Evolutionary conservation across 1,140 invertebrate species (phyloP).

Genomic region (Coelopa frigida): DNA sequence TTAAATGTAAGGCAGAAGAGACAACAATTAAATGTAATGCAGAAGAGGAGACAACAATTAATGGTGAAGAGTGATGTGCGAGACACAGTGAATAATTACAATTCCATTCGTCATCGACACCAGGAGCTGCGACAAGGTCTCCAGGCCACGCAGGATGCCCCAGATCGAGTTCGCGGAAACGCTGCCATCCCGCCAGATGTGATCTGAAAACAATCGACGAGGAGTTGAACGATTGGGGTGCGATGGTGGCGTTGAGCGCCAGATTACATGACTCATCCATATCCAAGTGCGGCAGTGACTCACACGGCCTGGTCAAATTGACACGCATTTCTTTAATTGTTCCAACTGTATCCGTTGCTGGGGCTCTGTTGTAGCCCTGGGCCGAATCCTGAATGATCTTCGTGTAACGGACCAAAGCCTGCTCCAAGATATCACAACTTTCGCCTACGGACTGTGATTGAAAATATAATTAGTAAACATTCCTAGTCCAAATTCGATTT

Average conservation of each 20-base stretch:
- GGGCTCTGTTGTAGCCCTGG: slow-evolving; percentile 1
- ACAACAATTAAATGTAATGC: not conserved
- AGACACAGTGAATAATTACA: slow-evolving; percentile 35
- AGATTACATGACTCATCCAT: slow-evolving; percentile 71
- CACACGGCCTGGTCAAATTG: slow-evolving; percentile 50
- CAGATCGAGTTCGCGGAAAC: slow-evolving; percentile 53
- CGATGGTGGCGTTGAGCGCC: no score
- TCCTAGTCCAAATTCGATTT: not conserved
- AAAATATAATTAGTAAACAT: not conserved
- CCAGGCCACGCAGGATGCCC: slow-evolving; percentile 70
- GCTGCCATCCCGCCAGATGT: slow-evolving; percentile 15
- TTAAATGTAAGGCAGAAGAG: slow-evolving; percentile 34
- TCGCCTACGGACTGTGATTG: slow-evolving; percentile 13
- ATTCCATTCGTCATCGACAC: slow-evolving; percentile 40
- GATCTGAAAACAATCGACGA: slow-evolving; percentile 23
- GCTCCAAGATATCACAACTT: slow-evolving; percentile 34
- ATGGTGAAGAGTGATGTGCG: not conserved
- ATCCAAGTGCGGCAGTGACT: slow-evolving; percentile 51
- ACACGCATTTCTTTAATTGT: slow-evolving; percentile 44
- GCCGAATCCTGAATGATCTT: slow-evolving; percentile 16
- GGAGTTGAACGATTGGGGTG: slow-evolving; percentile 3
- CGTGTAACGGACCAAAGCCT: slow-evolving; percentile 39
- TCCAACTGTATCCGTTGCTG: slow-evolving; percentile 1
- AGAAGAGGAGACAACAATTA: not conserved
- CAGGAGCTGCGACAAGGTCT: slow-evolving; percentile 64